Evolutionary conservation across 2,797 vertebrate species (phyloP).

Genomic region (Falco berigora): DNA sequence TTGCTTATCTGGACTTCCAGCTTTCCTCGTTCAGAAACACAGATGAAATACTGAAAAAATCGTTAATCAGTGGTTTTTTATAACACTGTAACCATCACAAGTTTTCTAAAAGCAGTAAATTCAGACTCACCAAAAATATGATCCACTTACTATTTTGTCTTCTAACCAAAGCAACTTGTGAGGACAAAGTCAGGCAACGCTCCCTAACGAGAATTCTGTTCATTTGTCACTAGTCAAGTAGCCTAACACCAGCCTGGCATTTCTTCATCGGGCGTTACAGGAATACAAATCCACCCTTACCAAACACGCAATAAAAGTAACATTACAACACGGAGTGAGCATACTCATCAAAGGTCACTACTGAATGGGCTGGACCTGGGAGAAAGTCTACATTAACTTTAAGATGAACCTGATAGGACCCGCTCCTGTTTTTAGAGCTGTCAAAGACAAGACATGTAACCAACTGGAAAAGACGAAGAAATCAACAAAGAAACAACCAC

Average conservation of each 20-base stretch:
- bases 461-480: neutral
- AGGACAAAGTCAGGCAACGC: neutral
- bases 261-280: neutral
- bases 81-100: neutral
- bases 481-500: neutral
- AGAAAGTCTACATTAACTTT: conserved; percentile 1
- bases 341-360: conserved; percentile 9
- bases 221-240: neutral
- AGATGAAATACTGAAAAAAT: neutral
- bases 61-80: neutral
- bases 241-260: neutral
- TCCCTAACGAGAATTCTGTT: neutral
- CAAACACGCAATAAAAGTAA: neutral
- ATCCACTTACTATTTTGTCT: neutral
- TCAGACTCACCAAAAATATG: neutral
- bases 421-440: neutral
- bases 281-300: neutral
- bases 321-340: neutral
- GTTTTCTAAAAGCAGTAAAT: neutral
- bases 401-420: neutral
- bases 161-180: neutral
- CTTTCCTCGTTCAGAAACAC: neutral
- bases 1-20: neutral
- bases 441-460: neutral
- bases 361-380: neutral